Evolutionary conservation across 2,888 invertebrate species (phyloP).

Genomic region (Pogonocherus hispidulus): DNA sequence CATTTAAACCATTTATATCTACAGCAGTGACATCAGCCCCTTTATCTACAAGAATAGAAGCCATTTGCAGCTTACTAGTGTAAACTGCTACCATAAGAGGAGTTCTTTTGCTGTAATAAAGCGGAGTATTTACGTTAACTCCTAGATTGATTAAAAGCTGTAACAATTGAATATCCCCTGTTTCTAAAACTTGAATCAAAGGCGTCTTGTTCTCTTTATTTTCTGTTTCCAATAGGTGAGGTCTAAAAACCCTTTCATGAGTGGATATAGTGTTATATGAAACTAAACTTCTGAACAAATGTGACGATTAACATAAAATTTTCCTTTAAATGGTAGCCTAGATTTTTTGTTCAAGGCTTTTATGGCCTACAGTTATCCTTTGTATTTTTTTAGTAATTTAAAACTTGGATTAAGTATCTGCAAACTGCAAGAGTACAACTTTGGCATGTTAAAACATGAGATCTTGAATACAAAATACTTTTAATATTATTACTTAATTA

Average conservation of each 20-base stretch:
- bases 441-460: too few relatives aligned
- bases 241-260: conserved; percentile 57
- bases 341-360: too few relatives aligned
- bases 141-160: conserved; percentile 69
- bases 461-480: too few relatives aligned
- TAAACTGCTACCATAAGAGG: conserved; percentile 71
- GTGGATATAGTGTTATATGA: too few relatives aligned
- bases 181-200: conserved; percentile 70
- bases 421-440: too few relatives aligned
- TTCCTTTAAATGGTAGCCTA: too few relatives aligned
- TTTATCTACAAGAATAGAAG: conserved; percentile 65
- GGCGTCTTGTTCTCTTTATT: conserved; percentile 71
- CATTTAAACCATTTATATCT: conserved; percentile 70
- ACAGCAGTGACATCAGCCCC: conserved; percentile 67
- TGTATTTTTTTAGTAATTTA: too few relatives aligned
- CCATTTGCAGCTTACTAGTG: conserved; percentile 62
- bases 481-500: too few relatives aligned
- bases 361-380: too few relatives aligned
- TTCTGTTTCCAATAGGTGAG: conserved; percentile 68
- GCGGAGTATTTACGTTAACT: conserved; percentile 69
- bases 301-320: too few relatives aligned
- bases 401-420: too few relatives aligned
- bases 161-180: conserved; percentile 68
- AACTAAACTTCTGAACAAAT: too few relatives aligned
- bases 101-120: conserved; percentile 66